Percentiles rank a stretch among this genome's conserved stretches.
phyloP scores from a whole-genome alignment of 2,888 invertebrate species.

The Chironomus tentans region DNA sequence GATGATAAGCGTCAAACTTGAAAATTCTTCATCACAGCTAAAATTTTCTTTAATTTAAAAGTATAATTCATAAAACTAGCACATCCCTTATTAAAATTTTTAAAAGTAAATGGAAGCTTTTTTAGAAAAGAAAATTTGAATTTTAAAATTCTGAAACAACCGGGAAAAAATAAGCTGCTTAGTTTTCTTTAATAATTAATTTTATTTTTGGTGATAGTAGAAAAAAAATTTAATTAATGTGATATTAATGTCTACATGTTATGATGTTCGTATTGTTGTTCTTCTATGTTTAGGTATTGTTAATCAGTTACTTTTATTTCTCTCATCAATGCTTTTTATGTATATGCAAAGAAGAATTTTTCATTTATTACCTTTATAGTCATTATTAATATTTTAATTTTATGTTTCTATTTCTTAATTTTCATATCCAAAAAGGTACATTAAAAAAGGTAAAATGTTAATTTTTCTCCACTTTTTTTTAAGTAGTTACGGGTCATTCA shows the following conservation, averaged over 20 bases:
- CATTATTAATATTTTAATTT: background rate
- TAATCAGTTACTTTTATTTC: slow-evolving; percentile 17
- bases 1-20: too few relatives aligned
- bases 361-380: background rate
- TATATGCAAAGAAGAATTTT: background rate
- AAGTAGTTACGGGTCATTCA: too few relatives aligned
- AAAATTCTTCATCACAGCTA: too few relatives aligned
- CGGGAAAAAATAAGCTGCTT: too few relatives aligned
- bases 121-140: too few relatives aligned
- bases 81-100: too few relatives aligned
- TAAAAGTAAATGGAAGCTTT: too few relatives aligned
- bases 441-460: slow-evolving; percentile 27
- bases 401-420: background rate
- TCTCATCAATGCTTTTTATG: background rate
- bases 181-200: too few relatives aligned
- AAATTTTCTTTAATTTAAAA: too few relatives aligned
- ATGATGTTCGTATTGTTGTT: background rate
- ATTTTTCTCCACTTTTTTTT: background rate
- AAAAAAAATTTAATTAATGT: background rate
- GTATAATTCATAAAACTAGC: too few relatives aligned
- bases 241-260: background rate
- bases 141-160: too few relatives aligned
- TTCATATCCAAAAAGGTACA: slow-evolving; percentile 21
- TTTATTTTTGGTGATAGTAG: too few relatives aligned
- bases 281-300: background rate